These are phyloP conservation scores for Choristoneura rosaceana DNA, from an alignment of 2,888 invertebrate species.

Conservation along the genomic window DNA sequence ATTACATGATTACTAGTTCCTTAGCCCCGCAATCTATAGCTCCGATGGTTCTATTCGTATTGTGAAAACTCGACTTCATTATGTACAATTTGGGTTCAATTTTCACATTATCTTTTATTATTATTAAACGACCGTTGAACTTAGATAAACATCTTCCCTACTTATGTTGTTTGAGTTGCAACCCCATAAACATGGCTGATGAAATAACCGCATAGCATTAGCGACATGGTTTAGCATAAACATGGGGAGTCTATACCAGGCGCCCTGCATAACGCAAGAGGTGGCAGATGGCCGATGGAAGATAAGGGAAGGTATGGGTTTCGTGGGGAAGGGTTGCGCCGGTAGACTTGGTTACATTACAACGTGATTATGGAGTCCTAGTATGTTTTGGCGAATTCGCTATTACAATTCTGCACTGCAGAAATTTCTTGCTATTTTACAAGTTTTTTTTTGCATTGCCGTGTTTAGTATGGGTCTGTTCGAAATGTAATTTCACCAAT, in stretches of 20 bases:
- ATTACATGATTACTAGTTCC: too few species aligned
- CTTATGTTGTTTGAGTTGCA: not conserved
- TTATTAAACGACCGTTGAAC: not conserved
- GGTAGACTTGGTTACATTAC: not conserved
- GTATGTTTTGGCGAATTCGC: not conserved
- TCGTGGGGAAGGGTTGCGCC: slow-evolving; percentile 12
- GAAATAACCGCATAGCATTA: slow-evolving; percentile 59
- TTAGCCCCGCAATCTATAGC: too few species aligned
- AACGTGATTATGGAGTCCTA: not conserved
- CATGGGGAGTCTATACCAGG: slow-evolving; percentile 40
- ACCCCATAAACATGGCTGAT: slow-evolving; percentile 41
- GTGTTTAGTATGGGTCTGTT: too few species aligned
- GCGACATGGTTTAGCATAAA: slow-evolving; percentile 62
- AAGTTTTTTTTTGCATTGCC: too few species aligned
- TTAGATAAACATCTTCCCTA: not conserved
- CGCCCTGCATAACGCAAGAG: slow-evolving; percentile 39
- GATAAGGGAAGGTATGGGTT: slow-evolving; percentile 18
- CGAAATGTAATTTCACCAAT: too few species aligned
- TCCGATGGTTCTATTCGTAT: too few species aligned
- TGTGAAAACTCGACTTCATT: too few species aligned
- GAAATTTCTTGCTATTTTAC: too few species aligned
- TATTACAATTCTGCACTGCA: not conserved
- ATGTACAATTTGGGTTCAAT: not conserved
- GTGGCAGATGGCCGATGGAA: slow-evolving; percentile 47
- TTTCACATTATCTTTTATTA: not conserved